Evolutionary conservation across 1,140 invertebrate genomes (phyloP).

Genomic region (Euschistus heros): DNA sequence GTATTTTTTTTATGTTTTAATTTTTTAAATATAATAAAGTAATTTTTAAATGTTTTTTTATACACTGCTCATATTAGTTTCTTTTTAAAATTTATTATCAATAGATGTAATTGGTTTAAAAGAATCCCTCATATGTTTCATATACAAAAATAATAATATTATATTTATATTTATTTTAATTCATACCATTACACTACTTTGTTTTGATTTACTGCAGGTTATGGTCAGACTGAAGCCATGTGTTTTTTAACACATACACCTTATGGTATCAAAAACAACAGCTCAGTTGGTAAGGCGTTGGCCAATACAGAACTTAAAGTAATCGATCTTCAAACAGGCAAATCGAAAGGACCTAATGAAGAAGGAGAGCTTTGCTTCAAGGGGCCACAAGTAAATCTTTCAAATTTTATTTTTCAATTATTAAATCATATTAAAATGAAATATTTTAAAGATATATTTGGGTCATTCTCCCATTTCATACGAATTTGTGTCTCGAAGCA

Average conservation of each 20-base stretch:
- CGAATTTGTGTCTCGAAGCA: no score
- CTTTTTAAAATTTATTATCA: no score
- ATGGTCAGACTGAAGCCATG: slow-evolving; percentile 8
- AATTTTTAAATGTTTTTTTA: no score
- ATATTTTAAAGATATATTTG: no score
- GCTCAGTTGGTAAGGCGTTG: not conserved
- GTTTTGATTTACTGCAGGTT: not conserved
- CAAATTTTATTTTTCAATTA: not conserved
- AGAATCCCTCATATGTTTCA: no score
- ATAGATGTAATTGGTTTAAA: no score
- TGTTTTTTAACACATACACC: not conserved
- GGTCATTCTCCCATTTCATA: no score
- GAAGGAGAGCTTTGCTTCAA: not conserved
- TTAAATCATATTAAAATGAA: not conserved
- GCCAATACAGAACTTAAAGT: slow-evolving; percentile 6
- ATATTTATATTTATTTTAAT: no score
- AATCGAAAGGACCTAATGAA: not conserved
- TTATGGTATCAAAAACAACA: not conserved
- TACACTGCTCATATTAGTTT: no score
- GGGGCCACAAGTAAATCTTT: not conserved
- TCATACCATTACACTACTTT: not conserved
- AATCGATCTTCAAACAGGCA: not conserved
- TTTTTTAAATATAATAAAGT: no score
- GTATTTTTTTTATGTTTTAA: no score
- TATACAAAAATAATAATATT: no score